Base-by-base conservation (phyloP, 2,113 vertebrate genomes). In the Dipodomys stephensi region DNA sequence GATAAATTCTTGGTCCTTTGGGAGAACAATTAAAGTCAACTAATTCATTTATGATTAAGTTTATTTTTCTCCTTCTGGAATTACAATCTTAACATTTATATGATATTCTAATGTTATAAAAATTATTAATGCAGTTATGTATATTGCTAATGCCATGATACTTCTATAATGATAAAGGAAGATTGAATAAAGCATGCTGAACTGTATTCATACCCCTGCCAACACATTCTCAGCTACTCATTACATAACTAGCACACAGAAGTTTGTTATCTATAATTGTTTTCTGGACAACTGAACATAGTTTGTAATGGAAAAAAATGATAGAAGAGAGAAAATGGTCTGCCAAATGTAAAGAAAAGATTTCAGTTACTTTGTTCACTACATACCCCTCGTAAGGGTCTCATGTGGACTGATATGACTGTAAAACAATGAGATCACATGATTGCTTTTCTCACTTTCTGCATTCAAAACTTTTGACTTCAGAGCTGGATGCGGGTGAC, bases 211-310 rank as follows among this genome's bases (percentile, higher is more conserved):
- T 79, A 35, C 94, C 30, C 94, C 80, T 97, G 68, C 16, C 72
- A 94, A 93, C 28, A 87, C 69, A 88, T 90, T 72, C 13, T 95
- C 73, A 96, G 88, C 72, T 97, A 82, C 93, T 96, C 19, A 93
- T 83, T 77, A 83, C 81, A 85, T 20, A 95, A 46, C 30, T 90
- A 95, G 53, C 85, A 84, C 30, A 84, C n/a, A 97, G 96, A 46
- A 92, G 62, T 97, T 97, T 97, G 57, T 95, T 71, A 96, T 95
- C 84, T 91, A 53, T 94, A 95, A 96, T 95, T 97, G 20, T 96
- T 96, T 98, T 88, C 81, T 92, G 22, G 96, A 67, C 78, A 88
- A 64, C 19, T 94, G 90, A 44, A 28, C 65, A 83, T 5, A 83
- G 7, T 35, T 92, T 53, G 92, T 74, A 90, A 16, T 77, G 81